These are phyloP conservation scores for Pseudachorutes palmiensis DNA, from an alignment of 1,140 invertebrate species.

Conservation along the genomic window DNA sequence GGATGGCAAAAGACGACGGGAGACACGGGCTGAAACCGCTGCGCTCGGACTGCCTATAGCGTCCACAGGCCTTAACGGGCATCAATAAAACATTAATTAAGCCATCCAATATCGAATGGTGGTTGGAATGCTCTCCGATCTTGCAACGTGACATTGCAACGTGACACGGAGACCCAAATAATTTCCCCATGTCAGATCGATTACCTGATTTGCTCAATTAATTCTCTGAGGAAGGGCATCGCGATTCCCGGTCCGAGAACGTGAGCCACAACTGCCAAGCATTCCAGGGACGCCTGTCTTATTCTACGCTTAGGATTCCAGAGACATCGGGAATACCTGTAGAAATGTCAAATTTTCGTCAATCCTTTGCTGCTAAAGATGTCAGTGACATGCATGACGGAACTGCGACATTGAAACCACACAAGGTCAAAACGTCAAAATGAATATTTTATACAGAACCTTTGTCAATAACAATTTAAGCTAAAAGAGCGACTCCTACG, in stretches of 20 bases:
- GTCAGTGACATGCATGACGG: too few species aligned
- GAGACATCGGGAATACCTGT: conserved; percentile 51
- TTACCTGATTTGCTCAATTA: conserved; percentile 23
- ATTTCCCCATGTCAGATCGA: not conserved
- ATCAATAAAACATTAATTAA: not conserved
- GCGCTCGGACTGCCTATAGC: conserved; percentile 40
- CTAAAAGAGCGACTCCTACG: conserved; percentile 24
- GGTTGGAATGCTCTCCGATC: not conserved
- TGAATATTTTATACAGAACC: too few species aligned
- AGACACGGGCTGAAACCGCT: conserved; percentile 52
- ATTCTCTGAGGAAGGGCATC: conserved; percentile 30
- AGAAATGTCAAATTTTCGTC: conserved; percentile 15
- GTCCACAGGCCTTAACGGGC: not conserved
- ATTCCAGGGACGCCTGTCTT: conserved; percentile 69
- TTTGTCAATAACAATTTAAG: conserved; percentile 20
- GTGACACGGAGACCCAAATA: not conserved
- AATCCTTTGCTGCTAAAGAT: too few species aligned
- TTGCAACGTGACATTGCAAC: too few species aligned
- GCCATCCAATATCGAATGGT: not conserved
- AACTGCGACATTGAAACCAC: too few species aligned
- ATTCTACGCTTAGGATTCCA: conserved; percentile 63
- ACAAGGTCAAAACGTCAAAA: too few species aligned
- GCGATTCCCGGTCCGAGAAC: conserved; percentile 51
- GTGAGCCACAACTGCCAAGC: conserved; percentile 66
- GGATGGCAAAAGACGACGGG: conserved; percentile 56